phyloP scores from a whole-genome alignment of 2,888 invertebrate species.

The Pammene aurita region DNA sequence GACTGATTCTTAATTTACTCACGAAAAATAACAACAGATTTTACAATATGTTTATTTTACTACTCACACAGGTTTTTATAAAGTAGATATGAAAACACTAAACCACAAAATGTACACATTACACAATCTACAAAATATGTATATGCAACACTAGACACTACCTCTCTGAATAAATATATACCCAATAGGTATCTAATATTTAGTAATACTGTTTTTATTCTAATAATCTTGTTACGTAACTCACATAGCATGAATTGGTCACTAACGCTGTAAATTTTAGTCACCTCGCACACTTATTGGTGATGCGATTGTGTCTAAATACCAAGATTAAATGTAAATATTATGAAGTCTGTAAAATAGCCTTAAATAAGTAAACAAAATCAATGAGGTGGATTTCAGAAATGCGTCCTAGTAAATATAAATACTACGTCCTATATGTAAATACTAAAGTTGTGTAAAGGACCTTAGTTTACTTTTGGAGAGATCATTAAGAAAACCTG shows the following conservation, averaged over 20 bases:
- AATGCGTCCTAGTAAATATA: not conserved
- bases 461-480: too few relatives aligned
- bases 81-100: slow-evolving; percentile 16
- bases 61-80: not conserved
- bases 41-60: slow-evolving; percentile 1
- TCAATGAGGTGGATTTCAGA: not conserved
- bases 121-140: slow-evolving; percentile 4
- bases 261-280: not conserved
- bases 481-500: too few relatives aligned
- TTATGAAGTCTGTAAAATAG: not conserved
- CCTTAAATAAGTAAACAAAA: not conserved
- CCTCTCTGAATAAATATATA: not conserved
- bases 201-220: slow-evolving; percentile 3
- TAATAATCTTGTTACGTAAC: not conserved
- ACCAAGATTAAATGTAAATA: too few relatives aligned
- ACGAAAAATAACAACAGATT: not conserved
- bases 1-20: not conserved
- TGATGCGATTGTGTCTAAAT: too few relatives aligned
- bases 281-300: too few relatives aligned
- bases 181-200: not conserved
- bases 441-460: too few relatives aligned
- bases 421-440: too few relatives aligned
- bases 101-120: slow-evolving; percentile 7
- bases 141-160: not conserved
- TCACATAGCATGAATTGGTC: not conserved